Evolutionary conservation across 2,888 invertebrate genomes (phyloP), one percentile per base, ranked within the genome.

Genomic region (Cinara cedri): DNA sequence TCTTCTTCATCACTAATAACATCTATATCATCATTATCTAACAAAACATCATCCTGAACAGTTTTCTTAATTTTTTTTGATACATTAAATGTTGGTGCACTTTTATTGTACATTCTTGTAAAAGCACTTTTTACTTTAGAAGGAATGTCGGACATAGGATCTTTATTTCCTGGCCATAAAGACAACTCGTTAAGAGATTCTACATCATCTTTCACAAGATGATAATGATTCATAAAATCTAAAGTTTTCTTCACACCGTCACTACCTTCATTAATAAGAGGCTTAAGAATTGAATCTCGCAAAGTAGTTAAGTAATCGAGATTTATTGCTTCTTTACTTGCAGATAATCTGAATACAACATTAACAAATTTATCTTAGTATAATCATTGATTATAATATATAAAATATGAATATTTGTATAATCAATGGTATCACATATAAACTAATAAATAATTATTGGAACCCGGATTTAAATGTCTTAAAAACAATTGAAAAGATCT

Each of bases 71-170:
- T 91, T 83, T 90, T 90, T 8, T 90, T 85, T 1, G 88, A 87
- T 8, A 89, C 87, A 62, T 89, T 87, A 13, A 90, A 84, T 13
- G 94, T 88, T 68, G 90, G 81, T 0, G 90, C 89, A 82, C 91
- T 91, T 86, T 98, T 98, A 86, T 98, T 99, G 86, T 95, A 96
- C 0, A 92, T 88, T 60, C 97, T 90, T 0, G 98, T 99, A 85
- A 99, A 92, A 0, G 97, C 95, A 0, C 96, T 91, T 88, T 98
- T 98, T 83, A 90, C 90, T 87, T 93, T 93, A 16, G 91, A 88
- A 82, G 93, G 93, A 34, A 99, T 88, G 81, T 89, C 86, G 70
- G 91, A 89, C 87, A 93, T 90, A 0, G 92, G 91, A 86, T 96
- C 93, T 83, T 90, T 89, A 83, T 90, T 89, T 55, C 90, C 91